Evolutionary conservation across 1,140 invertebrate genomes (phyloP), one percentile per base, ranked within the genome.

Genomic region (Notospermus geniculatus): DNA sequence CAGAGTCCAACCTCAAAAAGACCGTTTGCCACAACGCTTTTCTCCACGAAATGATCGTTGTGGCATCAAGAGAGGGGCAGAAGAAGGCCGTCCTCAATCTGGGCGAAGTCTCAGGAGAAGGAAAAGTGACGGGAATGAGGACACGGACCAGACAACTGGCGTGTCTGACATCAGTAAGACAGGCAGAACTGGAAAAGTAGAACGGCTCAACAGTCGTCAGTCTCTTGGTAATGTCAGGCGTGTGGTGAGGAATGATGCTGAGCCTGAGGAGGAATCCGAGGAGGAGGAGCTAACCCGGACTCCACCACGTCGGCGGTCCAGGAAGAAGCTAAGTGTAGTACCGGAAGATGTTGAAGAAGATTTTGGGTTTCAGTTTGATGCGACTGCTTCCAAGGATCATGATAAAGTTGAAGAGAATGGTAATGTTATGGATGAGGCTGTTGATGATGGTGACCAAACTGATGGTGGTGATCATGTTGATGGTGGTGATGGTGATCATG

Each of bases 261-360:
- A 7, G 4, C 32, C 15, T 36, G 32, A 36, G 5, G 32, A 36
- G 4, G 15, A 43, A n/a, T n/a, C 15, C 15, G 27, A 52, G 4
- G 22, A 25, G 4, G 50, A 17, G 4, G 50, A 52, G 4, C 4
- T 17, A 4, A 36, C 50, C 17, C 22, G 17, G 27, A 25, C 11
- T 28, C 4, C 4, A 55, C 28, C 23, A 29, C 28, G 53, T 11
- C 22, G 29, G 11, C 17, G 13, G 7, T 29, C 29, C 19, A 29
- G 53, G 22, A 55, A 52, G n/a, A 22, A 52, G n/a, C 46, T 52
- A 4, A 52, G 25, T 19, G n/a, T 52, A 27, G n/a, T 52, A 9
- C 19, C 5, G 4, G 32, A 36, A 9, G 46, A 52, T 5, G n/a
- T 52, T 19, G 25, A 27, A 27, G n/a, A 22, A 9, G 4, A 52